Evolutionary conservation across 2,888 invertebrate species (phyloP), one percentile per base, ranked within the genome.

Genomic region (Sphaeridia pumilis): DNA sequence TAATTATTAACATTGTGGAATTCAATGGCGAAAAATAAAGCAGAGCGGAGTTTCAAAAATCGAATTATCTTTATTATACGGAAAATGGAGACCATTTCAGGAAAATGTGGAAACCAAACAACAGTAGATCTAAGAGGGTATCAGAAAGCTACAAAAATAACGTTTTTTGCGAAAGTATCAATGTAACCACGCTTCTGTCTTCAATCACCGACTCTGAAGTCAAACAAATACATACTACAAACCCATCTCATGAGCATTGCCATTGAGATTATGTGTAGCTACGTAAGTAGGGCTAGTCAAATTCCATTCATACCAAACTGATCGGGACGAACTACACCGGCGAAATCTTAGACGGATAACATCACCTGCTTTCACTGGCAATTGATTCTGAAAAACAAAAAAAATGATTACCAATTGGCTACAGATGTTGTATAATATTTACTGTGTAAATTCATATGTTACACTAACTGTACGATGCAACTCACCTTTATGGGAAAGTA

Each of bases 271-370:
- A 68, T 83, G 82, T 54, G 84, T 76, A 2, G 76, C 70, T 14
- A 75, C 69, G 14, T 74, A 71, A 14, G 73, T 65, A 1, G 84
- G 84, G 54, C 78, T 74, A 5, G 78, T 75, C 17, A 84, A 75
- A 64, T 83, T 79, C 94, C 94, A 95, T 70, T 95, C 94, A 67
- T 95, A 95, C 95, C 95, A 95, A 10, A 95, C 90, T 69, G 84
- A 83, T 58, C 84, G 82, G 2, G 78, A 69, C 58, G 79, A 82
- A 49, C 82, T 80, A 58, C 83, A 78, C 27, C 95, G 76, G 93
- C 94, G 94, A 67, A 94, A 89, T 58, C 85, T 80, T 2, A 90
- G 79, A 55, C 78, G 80, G 27, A 95, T 77, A 44, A 72, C 73
- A 53, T 84, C 81, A 1, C 82, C 85, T 52, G 77, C 78, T 50